Conservation (phyloP, 2,797 vertebrate species). For the Macroramphosus scolopax region DNA sequence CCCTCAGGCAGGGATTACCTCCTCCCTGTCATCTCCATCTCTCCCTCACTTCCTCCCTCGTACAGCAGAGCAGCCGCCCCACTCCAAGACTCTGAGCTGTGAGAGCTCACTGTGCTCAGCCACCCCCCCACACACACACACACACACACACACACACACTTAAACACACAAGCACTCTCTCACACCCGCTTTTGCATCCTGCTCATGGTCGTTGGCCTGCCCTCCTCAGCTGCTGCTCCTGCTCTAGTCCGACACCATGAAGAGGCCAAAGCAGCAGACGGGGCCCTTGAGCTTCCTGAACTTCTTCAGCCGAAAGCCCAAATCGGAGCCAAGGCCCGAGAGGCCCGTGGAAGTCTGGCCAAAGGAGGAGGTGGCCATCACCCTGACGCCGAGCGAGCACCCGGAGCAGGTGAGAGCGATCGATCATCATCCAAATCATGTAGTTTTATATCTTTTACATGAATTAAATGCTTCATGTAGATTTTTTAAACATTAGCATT, state of each 20-base stretch:
- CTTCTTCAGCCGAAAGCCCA: constrained; percentile 82
- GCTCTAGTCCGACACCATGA: constrained; percentile 72
- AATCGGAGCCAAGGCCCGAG: constrained; percentile 69
- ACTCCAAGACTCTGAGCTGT: constrained; percentile 52
- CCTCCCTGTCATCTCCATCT: constrained; percentile 48
- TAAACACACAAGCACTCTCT: constrained; percentile 13
- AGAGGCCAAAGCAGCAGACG: constrained; percentile 77
- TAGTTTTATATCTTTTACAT: background rate
- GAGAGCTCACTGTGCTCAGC: constrained; percentile 42
- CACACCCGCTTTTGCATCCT: constrained; percentile 27
- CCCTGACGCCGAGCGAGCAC: constrained; percentile 70
- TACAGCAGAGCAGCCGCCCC: constrained; percentile 42
- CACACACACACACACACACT: constrained; percentile 5
- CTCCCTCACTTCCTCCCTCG: constrained; percentile 48
- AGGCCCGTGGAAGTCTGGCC: constrained; percentile 52
- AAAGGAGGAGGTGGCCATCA: constrained; percentile 69
- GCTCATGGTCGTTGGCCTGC: constrained; percentile 72
- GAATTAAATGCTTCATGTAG: no score
- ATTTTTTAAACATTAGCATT: no score
- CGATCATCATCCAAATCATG: no score
- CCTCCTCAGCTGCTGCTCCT: constrained; percentile 54
- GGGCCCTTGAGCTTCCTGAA: constrained; percentile 78
- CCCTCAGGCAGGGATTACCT: constrained; percentile 68
- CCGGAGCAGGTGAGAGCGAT: constrained; percentile 68
- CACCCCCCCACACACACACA: constrained; percentile 16